These are phyloP conservation scores for Callospermophilus lateralis DNA, from an alignment of 2,113 vertebrate genomes.

Conservation along the genomic window DNA sequence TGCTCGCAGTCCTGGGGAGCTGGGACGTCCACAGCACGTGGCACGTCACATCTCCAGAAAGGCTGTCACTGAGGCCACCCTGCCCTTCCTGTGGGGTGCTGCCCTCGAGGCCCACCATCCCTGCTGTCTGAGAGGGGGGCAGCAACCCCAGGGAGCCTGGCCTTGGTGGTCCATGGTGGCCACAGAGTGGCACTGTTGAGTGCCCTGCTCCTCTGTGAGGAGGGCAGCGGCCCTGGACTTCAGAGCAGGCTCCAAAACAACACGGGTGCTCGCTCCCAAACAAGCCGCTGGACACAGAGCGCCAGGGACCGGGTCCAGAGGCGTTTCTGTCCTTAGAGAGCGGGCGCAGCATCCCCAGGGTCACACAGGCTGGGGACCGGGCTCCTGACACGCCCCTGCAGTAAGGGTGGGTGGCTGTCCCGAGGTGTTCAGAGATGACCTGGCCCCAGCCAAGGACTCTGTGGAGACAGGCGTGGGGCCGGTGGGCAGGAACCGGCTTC, in stretches of 20 bases:
- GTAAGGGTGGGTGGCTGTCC: neutral
- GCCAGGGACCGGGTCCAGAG: too few relatives aligned
- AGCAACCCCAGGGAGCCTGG: too few relatives aligned
- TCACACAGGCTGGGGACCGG: neutral
- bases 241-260: too few relatives aligned
- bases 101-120: too few relatives aligned
- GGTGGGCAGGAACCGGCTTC: neutral
- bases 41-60: neutral
- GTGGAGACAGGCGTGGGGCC: neutral
- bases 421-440: too few relatives aligned
- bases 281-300: too few relatives aligned
- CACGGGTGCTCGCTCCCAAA: too few relatives aligned
- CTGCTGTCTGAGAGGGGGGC: neutral
- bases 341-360: neutral
- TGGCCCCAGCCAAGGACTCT: too few relatives aligned
- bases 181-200: neutral
- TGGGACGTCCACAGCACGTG: too few relatives aligned
- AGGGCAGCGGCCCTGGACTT: too few relatives aligned
- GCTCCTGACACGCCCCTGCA: neutral
- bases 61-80: too few relatives aligned
- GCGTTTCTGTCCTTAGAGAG: neutral
- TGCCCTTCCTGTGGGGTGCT: neutral
- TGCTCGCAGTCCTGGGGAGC: too few relatives aligned
- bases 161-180: neutral
- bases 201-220: neutral